Percentiles rank a stretch among this genome's conserved stretches.
Evolutionary conservation across 2,797 vertebrate species (phyloP).

Genomic region (Chelon auratus): DNA sequence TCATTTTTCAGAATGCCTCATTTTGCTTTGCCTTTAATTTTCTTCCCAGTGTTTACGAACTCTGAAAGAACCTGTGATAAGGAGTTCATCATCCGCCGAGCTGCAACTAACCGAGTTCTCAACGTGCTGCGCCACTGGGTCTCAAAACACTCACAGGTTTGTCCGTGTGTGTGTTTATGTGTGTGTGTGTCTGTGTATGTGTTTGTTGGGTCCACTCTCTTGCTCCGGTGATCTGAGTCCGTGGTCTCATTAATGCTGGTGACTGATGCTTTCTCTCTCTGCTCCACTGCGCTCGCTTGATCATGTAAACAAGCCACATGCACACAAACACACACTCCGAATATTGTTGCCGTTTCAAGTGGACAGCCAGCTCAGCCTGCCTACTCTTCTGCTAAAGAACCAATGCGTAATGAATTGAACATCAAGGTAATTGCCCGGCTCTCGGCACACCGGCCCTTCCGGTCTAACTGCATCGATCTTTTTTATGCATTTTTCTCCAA

Average conservation of each 20-base stretch:
- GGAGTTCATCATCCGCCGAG: constrained; percentile 97
- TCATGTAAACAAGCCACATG: constrained; percentile 46
- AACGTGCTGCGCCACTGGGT: constrained; percentile 98
- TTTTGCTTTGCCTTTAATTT: neutral
- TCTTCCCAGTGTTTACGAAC: constrained; percentile 90
- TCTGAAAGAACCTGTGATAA: constrained; percentile 95
- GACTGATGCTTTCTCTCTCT: constrained; percentile 44
- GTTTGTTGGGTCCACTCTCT: constrained; percentile 8
- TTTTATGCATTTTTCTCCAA: constrained; percentile 65
- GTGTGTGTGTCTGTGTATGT: constrained; percentile 8
- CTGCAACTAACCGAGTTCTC: constrained; percentile 95
- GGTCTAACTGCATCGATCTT: constrained; percentile 73
- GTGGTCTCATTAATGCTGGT: constrained; percentile 73
- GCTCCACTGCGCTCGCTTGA: constrained; percentile 55
- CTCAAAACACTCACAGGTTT: constrained; percentile 97
- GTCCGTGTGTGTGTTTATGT: constrained; percentile 59
- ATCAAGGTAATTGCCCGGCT: constrained; percentile 67
- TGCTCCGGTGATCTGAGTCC: constrained; percentile 39
- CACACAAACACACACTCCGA: constrained; percentile 23
- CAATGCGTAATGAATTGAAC: constrained; percentile 64
- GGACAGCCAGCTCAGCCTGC: constrained; percentile 21
- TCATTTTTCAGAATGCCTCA: neutral
- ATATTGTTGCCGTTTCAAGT: constrained; percentile 44
- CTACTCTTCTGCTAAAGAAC: constrained; percentile 38
- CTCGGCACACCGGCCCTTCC: constrained; percentile 40